Evolutionary conservation across 2,113 vertebrate genomes (phyloP).

Genomic region (Rhipidura dahli): DNA sequence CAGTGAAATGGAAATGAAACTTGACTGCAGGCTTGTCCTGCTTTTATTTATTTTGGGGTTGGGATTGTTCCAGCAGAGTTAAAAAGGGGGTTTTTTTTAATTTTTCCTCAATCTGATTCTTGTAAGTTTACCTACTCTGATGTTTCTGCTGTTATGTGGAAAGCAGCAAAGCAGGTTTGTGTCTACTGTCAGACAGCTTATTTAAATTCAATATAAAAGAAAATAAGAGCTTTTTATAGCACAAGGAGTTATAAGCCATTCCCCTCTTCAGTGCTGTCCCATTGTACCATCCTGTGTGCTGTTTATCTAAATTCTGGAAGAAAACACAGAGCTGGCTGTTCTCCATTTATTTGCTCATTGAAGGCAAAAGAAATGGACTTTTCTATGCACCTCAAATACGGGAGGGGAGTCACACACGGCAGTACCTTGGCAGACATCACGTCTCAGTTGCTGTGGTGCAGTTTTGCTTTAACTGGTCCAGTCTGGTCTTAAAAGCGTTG

Average conservation of each 20-base stretch:
- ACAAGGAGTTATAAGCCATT: background rate
- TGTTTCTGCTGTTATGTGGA: background rate
- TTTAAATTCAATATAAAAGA: background rate
- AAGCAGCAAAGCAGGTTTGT: background rate
- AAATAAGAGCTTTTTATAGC: background rate
- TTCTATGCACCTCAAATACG: background rate
- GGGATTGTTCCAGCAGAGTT: background rate
- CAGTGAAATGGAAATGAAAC: constrained; percentile 9
- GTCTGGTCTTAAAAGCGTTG: background rate
- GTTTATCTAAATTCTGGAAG: background rate
- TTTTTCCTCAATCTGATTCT: background rate
- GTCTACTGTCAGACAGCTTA: background rate
- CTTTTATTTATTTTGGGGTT: background rate
- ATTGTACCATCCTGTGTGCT: background rate
- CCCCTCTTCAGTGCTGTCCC: background rate
- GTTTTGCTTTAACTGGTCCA: background rate
- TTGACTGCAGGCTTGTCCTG: background rate
- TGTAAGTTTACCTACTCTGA: background rate
- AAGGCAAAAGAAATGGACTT: background rate
- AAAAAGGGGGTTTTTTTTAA: background rate
- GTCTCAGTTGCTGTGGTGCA: background rate
- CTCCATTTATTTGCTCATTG: background rate
- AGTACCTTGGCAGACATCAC: background rate
- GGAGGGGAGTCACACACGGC: background rate
- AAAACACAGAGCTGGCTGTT: background rate